phyloP scores from a whole-genome alignment of 2,888 invertebrate species.

The Germaria angustata region DNA sequence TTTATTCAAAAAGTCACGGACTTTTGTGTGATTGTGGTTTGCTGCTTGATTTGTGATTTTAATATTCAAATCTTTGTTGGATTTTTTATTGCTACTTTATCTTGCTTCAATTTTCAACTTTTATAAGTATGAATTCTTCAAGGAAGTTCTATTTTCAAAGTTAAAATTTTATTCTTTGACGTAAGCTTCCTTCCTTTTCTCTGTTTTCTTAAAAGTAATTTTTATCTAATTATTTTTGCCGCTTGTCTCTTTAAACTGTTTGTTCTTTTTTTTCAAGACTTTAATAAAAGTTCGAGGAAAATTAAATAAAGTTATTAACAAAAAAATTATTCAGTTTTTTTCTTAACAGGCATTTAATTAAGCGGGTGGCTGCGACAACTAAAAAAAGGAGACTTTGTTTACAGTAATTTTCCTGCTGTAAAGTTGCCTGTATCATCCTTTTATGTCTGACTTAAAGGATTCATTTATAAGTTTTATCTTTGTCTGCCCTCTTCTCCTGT shows the following conservation, averaged over 20 bases:
- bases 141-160: neutral
- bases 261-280: neutral
- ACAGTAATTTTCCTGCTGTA: neutral
- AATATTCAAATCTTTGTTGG: too few relatives aligned
- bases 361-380: too few relatives aligned
- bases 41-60: too few relatives aligned
- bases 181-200: neutral
- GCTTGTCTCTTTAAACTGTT: neutral
- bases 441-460: too few relatives aligned
- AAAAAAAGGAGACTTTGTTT: neutral
- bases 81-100: too few relatives aligned
- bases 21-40: too few relatives aligned
- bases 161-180: neutral
- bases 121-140: neutral
- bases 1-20: too few relatives aligned
- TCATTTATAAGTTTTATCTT: too few relatives aligned
- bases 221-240: neutral
- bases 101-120: neutral
- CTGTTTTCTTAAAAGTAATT: neutral
- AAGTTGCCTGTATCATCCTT: slow-evolving; percentile 13
- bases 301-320: neutral
- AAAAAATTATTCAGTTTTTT: neutral
- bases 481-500: too few relatives aligned
- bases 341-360: neutral
- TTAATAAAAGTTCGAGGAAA: neutral